Conservation (phyloP, 1,140 invertebrate species). For the Leptinotarsa defecta region DNA sequence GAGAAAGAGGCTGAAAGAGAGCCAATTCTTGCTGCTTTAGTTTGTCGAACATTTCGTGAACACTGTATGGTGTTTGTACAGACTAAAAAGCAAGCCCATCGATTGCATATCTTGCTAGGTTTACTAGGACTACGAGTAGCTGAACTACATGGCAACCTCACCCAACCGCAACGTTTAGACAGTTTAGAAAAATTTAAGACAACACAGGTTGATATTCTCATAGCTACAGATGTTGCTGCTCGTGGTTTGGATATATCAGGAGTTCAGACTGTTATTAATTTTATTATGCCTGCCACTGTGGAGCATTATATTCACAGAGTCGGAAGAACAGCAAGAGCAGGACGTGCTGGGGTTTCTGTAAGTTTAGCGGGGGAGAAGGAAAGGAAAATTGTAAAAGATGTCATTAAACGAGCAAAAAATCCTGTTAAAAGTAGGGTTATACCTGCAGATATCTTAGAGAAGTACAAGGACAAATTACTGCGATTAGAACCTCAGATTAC, state of each 20-base stretch:
- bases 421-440: slow-evolving; percentile 88
- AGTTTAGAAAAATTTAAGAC: slow-evolving; percentile 89
- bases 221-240: slow-evolving; percentile 96
- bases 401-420: slow-evolving; percentile 84
- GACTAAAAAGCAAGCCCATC: slow-evolving; percentile 93
- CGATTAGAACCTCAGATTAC: slow-evolving; percentile 76
- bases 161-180: slow-evolving; percentile 89
- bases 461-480: slow-evolving; percentile 75
- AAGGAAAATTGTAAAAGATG: slow-evolving; percentile 85
- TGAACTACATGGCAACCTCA: slow-evolving; percentile 94
- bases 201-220: slow-evolving; percentile 85
- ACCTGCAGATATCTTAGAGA: slow-evolving; percentile 85
- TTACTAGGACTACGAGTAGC: slow-evolving; percentile 71
- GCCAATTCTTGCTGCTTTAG: slow-evolving; percentile 85
- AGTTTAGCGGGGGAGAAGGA: slow-evolving; percentile 93
- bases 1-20: slow-evolving; percentile 88
- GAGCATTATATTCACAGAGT: slow-evolving; percentile 95
- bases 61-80: slow-evolving; percentile 94
- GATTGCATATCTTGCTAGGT: slow-evolving; percentile 88
- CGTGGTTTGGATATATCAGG: slow-evolving; percentile 95
- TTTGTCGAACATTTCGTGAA: slow-evolving; percentile 92
- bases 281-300: slow-evolving; percentile 89
- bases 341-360: slow-evolving; percentile 86
- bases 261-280: slow-evolving; percentile 97
- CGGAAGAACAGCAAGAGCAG: slow-evolving; percentile 88